Percentiles rank a stretch among this genome's conserved stretches.
Conservation (phyloP, 2,797 vertebrate species). For the Coracias cyanogaster region DNA sequence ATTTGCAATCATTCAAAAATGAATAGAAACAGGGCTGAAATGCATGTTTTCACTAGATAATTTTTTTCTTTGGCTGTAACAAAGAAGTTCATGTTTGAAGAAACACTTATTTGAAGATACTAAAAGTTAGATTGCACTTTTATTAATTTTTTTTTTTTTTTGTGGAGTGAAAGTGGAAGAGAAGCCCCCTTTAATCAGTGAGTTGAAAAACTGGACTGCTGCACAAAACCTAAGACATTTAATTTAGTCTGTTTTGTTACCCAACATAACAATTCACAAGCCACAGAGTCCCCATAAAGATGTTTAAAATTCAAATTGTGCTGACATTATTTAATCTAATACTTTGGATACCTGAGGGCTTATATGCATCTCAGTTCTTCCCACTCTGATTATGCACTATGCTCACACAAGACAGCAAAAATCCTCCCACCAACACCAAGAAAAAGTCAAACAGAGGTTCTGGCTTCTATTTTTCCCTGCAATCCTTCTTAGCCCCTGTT, state of each 20-base stretch:
- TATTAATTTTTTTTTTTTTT: too few species aligned
- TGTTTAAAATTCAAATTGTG: constrained; percentile 53
- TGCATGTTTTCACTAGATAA: not conserved
- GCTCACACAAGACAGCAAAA: not conserved
- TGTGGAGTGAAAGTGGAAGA: not conserved
- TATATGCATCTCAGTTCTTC: not conserved
- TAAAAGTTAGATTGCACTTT: not conserved
- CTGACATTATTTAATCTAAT: constrained; percentile 15
- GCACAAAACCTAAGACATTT: not conserved
- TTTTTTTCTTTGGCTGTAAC: not conserved
- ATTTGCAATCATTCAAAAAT: not conserved
- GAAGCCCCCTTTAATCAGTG: not conserved
- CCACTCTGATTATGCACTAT: not conserved
- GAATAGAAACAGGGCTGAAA: not conserved
- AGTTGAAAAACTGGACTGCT: not conserved
- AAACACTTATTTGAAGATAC: not conserved
- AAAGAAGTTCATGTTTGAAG: not conserved
- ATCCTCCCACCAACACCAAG: not conserved
- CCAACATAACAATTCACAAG: not conserved
- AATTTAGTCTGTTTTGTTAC: constrained; percentile 4
- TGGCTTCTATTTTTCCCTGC: not conserved
- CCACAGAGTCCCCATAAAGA: not conserved
- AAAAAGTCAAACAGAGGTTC: not conserved
- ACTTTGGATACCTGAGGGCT: constrained; percentile 2
- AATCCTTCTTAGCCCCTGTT: not conserved